Base-by-base conservation (phyloP, 1,140 invertebrate species). In the Choristoneura fumiferana region DNA sequence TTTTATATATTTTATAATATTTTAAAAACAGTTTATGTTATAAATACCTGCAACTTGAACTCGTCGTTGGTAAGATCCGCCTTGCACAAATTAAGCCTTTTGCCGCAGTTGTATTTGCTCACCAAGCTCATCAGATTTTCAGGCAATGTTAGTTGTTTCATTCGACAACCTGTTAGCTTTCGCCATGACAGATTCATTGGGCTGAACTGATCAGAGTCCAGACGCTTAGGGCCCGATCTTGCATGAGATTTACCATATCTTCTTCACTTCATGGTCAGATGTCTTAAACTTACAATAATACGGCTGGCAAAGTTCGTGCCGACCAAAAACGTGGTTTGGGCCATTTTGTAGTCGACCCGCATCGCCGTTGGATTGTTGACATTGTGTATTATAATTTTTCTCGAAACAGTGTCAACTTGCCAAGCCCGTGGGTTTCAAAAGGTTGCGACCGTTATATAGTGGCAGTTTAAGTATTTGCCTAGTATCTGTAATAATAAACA, bases 71-170 rank as follows among this genome's bases (percentile, higher is more conserved):
- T 35, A 60, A 22, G 34, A 63, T n/a, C 61, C 56, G 54, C 58
- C 57, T 59, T 59, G 4, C 22, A n/a, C 12, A 59, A 22, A 40
- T 38, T 59, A 6, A 60, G 9, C 8, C 52, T 15, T 54, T 59
- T 54, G 3, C 58, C 52, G 10, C 58, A 60, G 37, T 33, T 60
- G 18, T 38, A 59, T 29, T 59, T 59, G 14, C 36, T 59, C 5
- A 59, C 17, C 1, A 59, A 6, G 18, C 57, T 60, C 58, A 60
- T 61, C 55, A 61, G 56, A 38, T 61, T 56, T 52, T 61, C 59
- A 22, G 53, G n/a, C 59, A 1, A 52, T 17, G 38, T 61, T 56
- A 33, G 59, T 61, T 1, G 53, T 61, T 10, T 56, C 54, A 22
- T 61, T 61, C 13, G 53, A 52, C 34, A 61, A 18, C 5, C 59